Evolutionary conservation across 2,797 vertebrate species (phyloP).

Genomic region (Brachyrhaphis roseni): DNA sequence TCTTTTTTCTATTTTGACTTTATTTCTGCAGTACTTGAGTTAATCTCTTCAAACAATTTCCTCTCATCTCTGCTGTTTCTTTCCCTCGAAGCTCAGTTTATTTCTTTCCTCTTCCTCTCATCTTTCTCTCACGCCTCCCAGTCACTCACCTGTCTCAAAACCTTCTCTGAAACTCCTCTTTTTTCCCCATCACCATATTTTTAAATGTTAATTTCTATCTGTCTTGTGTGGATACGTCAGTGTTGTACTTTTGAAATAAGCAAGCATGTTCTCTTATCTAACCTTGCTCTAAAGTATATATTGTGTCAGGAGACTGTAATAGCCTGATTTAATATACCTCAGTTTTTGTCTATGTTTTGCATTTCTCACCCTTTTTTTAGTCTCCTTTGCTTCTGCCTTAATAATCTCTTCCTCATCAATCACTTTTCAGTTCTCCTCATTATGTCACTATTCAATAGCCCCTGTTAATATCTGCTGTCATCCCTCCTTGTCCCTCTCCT

Average conservation of each 20-base stretch:
- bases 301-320: slow-evolving; percentile 10
- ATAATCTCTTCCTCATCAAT: neutral
- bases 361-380: neutral
- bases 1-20: slow-evolving; percentile 5
- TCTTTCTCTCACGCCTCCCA: slow-evolving; percentile 12
- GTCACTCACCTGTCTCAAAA: slow-evolving; percentile 33
- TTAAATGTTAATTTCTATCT: slow-evolving; percentile 15
- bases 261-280: slow-evolving; percentile 18
- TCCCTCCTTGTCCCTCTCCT: neutral
- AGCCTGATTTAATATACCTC: slow-evolving; percentile 14
- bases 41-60: slow-evolving; percentile 9
- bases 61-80: neutral
- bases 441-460: neutral
- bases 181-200: slow-evolving; percentile 28
- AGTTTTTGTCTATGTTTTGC: slow-evolving; percentile 10
- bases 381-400: neutral
- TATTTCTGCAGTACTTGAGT: neutral
- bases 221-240: slow-evolving; percentile 30
- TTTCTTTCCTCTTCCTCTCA: slow-evolving; percentile 26
- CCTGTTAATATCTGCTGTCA: slow-evolving; percentile 7
- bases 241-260: slow-evolving; percentile 26
- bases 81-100: slow-evolving; percentile 31
- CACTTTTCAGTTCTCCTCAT: neutral
- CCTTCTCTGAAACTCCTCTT: slow-evolving; percentile 24
- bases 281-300: slow-evolving; percentile 9